Base-by-base conservation (phyloP, 2,113 vertebrate species). In the Rallus limicola region DNA sequence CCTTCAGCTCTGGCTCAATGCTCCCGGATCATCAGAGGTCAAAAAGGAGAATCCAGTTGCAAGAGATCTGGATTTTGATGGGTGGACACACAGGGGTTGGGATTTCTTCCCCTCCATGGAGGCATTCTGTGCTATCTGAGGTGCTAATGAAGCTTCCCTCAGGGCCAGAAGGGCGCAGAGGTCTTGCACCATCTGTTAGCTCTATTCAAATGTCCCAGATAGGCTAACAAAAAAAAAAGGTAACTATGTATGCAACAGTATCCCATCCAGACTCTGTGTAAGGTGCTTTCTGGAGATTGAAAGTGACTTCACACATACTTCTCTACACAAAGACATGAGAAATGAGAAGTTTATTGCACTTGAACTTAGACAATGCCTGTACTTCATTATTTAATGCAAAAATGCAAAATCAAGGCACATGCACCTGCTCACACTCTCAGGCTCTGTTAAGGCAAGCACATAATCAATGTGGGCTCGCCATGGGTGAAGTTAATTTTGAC, bases 161-260 rank as follows among this genome's bases (percentile, higher is more conserved):
- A 13, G 15, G 79, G 42, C 70, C 64, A 87, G 68, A 72, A 91
- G 81, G 77, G 64, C 74, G 70, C 60, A 75, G 64, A 68, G 86
- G 72, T 94, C 87, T 60, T 70, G 42, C 42, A 75, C 90, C 95
- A 91, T 95, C 89, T 94, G 84, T 67, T 77, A 92, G 60, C n/a
- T 52, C 52, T 75, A 56, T 86, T 89, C 69, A 75, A 46, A n/a
- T 13, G 11, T 59, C 60, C 82, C 52, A 46, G 77, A 74, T 34
- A 44, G 3, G 10, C 5, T 12, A 88, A 84, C 19, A 69, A 72
- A 55, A 65, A 72, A 58, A 25, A 50, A 74, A 52, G 44, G 3
- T 65, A 46, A 28, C 60, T 21, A 3, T 24, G 67, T 92, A 77
- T 82, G 46, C 53, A 81, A 74, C 26, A 63, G n/a, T 58, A 78